phyloP scores from a whole-genome alignment of 2,113 vertebrate genomes.

The Anas platyrhynchos region DNA sequence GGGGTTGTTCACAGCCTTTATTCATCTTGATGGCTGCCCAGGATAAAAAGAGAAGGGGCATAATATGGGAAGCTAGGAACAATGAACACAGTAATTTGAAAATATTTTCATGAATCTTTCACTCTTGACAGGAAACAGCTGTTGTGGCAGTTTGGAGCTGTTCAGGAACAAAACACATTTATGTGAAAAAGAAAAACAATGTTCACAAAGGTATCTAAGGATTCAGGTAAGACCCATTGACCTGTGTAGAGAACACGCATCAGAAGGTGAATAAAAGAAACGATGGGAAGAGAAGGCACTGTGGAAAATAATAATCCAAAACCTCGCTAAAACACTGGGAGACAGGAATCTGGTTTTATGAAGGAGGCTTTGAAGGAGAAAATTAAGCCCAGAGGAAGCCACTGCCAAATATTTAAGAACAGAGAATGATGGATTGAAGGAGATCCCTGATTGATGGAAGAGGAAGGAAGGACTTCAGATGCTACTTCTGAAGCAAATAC shows the following conservation, averaged over 20 bases:
- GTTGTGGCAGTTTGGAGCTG: not conserved
- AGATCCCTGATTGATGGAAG: not conserved
- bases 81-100: not conserved
- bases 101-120: not conserved
- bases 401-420: not conserved
- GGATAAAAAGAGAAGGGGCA: not conserved
- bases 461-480: not conserved
- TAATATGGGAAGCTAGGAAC: not conserved
- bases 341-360: not conserved
- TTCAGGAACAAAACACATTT: not conserved
- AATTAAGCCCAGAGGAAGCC: not conserved
- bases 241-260: rapidly evolving
- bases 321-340: not conserved
- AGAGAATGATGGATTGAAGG: not conserved
- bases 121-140: not conserved
- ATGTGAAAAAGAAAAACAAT: not conserved
- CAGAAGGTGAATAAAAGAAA: not conserved
- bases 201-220: not conserved
- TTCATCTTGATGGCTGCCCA: not conserved
- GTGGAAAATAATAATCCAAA: not conserved
- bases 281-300: not conserved
- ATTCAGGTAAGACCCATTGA: not conserved
- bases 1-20: not conserved
- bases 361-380: not conserved
- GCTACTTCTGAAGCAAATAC: not conserved